Evolutionary conservation across 1,140 invertebrate species (phyloP).

Genomic region (Drosophila ambigua): DNA sequence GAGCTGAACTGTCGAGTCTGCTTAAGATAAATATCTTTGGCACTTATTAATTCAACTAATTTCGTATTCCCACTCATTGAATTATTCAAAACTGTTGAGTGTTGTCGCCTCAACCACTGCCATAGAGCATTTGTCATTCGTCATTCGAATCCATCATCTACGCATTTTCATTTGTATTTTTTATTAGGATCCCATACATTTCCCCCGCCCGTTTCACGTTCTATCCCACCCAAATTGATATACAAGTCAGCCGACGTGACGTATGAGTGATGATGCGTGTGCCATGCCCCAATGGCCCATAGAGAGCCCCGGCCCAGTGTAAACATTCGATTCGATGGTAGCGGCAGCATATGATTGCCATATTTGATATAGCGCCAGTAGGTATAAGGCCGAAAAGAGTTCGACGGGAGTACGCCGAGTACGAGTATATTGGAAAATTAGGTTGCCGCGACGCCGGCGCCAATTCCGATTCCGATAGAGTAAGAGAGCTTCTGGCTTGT

Average conservation of each 20-base stretch:
- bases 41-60: neutral
- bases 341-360: slow-evolving; percentile 68
- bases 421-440: slow-evolving; percentile 48
- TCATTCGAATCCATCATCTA: slow-evolving; percentile 25
- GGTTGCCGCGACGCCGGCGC: slow-evolving; percentile 69
- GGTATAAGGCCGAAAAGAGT: slow-evolving; percentile 34
- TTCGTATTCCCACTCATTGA: slow-evolving; percentile 5
- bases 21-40: too few species aligned
- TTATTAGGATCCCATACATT: slow-evolving; percentile 50
- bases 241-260: slow-evolving; percentile 72
- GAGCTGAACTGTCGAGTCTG: too few species aligned
- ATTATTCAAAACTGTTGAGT: neutral
- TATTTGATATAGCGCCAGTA: slow-evolving; percentile 68
- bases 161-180: slow-evolving; percentile 58
- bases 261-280: slow-evolving; percentile 79
- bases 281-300: slow-evolving; percentile 14
- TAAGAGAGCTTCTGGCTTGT: slow-evolving; percentile 52
- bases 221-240: slow-evolving; percentile 55
- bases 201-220: neutral
- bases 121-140: slow-evolving; percentile 37
- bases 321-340: slow-evolving; percentile 48
- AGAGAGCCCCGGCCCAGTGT: slow-evolving; percentile 10
- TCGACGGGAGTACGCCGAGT: slow-evolving; percentile 7
- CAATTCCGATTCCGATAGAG: slow-evolving; percentile 53
- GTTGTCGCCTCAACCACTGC: neutral